These are phyloP conservation scores for Macropus fuliginosus DNA, from an alignment of 2,797 vertebrate genomes.

Conservation along the genomic window DNA sequence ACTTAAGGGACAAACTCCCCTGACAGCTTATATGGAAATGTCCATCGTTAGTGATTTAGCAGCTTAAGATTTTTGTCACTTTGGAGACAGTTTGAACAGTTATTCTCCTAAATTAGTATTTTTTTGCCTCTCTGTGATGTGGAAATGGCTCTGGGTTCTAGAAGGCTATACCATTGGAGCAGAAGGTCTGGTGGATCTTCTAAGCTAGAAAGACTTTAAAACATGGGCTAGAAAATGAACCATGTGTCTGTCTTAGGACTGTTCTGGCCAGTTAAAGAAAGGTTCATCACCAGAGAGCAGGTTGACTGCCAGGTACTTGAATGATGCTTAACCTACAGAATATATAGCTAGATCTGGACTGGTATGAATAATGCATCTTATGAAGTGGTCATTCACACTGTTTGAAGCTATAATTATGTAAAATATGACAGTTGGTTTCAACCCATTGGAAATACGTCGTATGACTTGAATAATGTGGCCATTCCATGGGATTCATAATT, in stretches of 20 bases:
- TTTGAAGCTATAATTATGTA: not conserved
- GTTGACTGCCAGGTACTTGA: not conserved
- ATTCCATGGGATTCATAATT: slow-evolving; percentile 1
- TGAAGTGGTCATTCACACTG: not conserved
- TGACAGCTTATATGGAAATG: slow-evolving; percentile 54
- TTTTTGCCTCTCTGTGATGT: not conserved
- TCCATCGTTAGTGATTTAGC: slow-evolving; percentile 18
- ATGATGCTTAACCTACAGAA: not conserved
- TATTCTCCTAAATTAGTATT: not conserved
- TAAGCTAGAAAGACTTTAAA: not conserved
- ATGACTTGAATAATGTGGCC: not conserved
- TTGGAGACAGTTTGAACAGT: slow-evolving; percentile 25
- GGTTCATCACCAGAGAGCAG: not conserved
- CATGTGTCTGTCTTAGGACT: not conserved
- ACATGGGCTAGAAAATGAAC: not conserved
- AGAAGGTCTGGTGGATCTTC: not conserved
- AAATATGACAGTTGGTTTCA: not conserved
- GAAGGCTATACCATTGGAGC: not conserved
- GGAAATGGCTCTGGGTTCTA: not conserved
- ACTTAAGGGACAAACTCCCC: not conserved
- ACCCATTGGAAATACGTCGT: not conserved
- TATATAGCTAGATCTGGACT: not conserved
- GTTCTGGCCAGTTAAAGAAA: not conserved
- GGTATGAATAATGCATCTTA: not conserved
- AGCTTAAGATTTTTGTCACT: not conserved